phyloP scores from a whole-genome alignment of 2,797 vertebrate genomes.

The Synaphobranchus kaupii region DNA sequence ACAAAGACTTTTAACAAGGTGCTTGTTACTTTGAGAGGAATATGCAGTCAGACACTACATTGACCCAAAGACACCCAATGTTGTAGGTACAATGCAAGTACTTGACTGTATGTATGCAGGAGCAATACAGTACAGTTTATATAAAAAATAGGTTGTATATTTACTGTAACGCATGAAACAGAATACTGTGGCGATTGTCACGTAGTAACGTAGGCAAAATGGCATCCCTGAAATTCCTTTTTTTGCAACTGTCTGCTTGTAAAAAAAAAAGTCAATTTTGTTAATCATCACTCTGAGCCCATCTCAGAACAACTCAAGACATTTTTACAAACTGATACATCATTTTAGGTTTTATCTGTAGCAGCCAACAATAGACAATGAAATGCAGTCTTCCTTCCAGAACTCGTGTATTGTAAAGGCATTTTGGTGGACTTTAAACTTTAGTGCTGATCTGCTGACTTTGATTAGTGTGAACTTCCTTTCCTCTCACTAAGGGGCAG shows the following conservation, averaged over 20 bases:
- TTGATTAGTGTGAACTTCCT: constrained; percentile 7
- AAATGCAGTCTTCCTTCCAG: constrained; percentile 7
- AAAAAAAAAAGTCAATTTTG: not conserved
- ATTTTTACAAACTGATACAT: not conserved
- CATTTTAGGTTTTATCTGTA: not conserved
- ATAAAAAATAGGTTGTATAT: not conserved
- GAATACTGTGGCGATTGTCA: too few species aligned
- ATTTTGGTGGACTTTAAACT: constrained; percentile 10
- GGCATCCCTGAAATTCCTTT: not conserved
- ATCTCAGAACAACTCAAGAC: not conserved
- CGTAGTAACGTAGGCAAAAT: not conserved
- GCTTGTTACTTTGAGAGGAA: not conserved
- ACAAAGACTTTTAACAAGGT: not conserved
- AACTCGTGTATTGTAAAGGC: constrained; percentile 3
- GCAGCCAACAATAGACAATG: constrained; percentile 3
- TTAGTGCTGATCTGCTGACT: constrained; percentile 1
- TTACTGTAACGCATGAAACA: not conserved
- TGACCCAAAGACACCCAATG: not conserved
- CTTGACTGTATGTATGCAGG: not conserved
- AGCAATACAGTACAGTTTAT: not conserved
- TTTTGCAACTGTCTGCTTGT: not conserved
- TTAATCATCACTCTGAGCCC: not conserved
- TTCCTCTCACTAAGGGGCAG: not conserved
- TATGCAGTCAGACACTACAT: not conserved
- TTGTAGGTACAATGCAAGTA: not conserved